Percentiles rank a stretch among this genome's conserved stretches.
Conservation (phyloP, 2,888 invertebrate genomes). For the Nomada lathburiana region DNA sequence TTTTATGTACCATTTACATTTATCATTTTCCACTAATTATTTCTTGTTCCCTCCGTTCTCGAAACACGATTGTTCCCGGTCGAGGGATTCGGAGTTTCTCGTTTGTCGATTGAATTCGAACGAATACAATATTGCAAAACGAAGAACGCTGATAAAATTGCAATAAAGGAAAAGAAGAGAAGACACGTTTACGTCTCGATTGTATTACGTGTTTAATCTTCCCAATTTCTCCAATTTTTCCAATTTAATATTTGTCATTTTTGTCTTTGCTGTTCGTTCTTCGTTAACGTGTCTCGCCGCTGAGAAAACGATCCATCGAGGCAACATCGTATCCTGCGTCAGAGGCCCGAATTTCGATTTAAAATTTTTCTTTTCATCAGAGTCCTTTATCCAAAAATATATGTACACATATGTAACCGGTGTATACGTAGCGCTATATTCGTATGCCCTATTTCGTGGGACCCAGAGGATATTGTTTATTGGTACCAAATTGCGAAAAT, state of each 20-base stretch:
- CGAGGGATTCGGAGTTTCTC: constrained; percentile 2
- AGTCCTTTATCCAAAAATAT: constrained; percentile 79
- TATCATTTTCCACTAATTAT: not conserved
- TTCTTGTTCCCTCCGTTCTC: too few relatives aligned
- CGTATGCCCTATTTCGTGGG: constrained; percentile 64
- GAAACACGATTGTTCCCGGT: not conserved
- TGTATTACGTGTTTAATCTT: not conserved
- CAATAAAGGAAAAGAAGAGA: too few relatives aligned
- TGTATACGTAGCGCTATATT: constrained; percentile 75
- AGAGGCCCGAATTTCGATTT: constrained; percentile 71
- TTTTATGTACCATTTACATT: constrained; percentile 5
- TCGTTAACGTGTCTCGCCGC: constrained; percentile 18
- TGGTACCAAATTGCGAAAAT: constrained; percentile 67
- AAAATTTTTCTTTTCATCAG: constrained; percentile 60
- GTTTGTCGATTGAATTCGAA: constrained; percentile 11
- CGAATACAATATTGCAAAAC: not conserved
- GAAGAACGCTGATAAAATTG: too few relatives aligned
- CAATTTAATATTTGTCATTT: not conserved
- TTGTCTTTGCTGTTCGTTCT: not conserved
- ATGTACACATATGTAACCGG: constrained; percentile 78
- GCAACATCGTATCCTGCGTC: constrained; percentile 57
- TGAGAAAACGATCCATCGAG: constrained; percentile 55
- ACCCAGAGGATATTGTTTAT: constrained; percentile 56
- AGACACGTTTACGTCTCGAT: too few relatives aligned
- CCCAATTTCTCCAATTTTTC: too few relatives aligned